phyloP scores from a whole-genome alignment of 2,113 vertebrate species.

The Indicator maculatus region DNA sequence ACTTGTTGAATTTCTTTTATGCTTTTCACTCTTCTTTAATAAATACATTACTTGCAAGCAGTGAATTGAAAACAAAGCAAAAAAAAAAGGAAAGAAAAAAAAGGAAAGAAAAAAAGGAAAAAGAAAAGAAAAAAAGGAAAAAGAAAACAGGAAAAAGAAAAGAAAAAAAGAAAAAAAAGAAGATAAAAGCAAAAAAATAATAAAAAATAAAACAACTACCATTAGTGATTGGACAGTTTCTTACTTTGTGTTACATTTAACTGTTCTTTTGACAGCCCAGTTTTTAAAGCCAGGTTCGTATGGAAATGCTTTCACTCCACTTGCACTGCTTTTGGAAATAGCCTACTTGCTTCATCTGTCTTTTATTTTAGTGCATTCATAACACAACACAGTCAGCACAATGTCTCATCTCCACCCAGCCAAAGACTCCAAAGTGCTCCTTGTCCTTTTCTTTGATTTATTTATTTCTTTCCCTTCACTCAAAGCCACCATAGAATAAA shows the following conservation, averaged over 20 bases:
- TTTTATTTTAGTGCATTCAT: slow-evolving; percentile 94
- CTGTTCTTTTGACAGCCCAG: slow-evolving; percentile 99
- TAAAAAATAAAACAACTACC: slow-evolving; percentile 82
- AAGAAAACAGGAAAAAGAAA: slow-evolving; percentile 77
- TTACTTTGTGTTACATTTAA: slow-evolving; percentile 99
- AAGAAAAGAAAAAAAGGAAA: slow-evolving; percentile 79
- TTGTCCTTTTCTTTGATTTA: background rate
- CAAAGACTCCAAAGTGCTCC: slow-evolving; percentile 38
- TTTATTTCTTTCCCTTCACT: too few relatives aligned
- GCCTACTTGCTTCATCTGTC: slow-evolving; percentile 95
- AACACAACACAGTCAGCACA: slow-evolving; percentile 87
- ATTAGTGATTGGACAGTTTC: slow-evolving; percentile 94
- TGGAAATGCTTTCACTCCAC: slow-evolving; percentile 99
- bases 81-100: slow-evolving; percentile 66
- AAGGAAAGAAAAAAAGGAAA: slow-evolving; percentile 76
- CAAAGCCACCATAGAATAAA: background rate
- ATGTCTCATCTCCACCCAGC: slow-evolving; percentile 87
- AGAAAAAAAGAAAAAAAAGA: slow-evolving; percentile 80
- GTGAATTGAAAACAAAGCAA: slow-evolving; percentile 85
- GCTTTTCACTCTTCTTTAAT: slow-evolving; percentile 85
- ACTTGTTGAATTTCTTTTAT: slow-evolving; percentile 86
- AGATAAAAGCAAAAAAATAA: slow-evolving; percentile 66
- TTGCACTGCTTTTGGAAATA: slow-evolving; percentile 99
- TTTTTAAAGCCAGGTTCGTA: slow-evolving; percentile 99
- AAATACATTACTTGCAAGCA: slow-evolving; percentile 87